Conservation (phyloP, 2,888 invertebrate species). For the Drosophila borealis region DNA sequence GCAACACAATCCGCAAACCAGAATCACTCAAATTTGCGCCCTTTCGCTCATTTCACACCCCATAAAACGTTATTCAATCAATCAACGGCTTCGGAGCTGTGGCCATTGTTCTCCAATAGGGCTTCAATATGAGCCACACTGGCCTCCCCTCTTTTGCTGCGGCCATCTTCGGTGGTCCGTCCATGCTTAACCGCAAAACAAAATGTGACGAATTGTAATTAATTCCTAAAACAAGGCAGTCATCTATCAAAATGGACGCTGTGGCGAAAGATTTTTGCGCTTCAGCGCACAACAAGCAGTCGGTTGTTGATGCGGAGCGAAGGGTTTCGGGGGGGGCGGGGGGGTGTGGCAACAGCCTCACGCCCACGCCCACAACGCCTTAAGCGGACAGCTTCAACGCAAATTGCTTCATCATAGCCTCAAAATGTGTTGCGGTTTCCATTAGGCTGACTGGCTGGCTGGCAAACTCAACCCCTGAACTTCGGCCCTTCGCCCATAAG, state of each 20-base stretch:
- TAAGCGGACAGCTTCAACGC: slow-evolving; percentile 63
- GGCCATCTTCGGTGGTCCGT: slow-evolving; percentile 15
- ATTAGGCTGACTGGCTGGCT: slow-evolving; percentile 62
- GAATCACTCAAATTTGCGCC: slow-evolving; percentile 78
- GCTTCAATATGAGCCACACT: slow-evolving; percentile 17
- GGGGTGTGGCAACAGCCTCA: slow-evolving; percentile 20
- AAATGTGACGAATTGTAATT: slow-evolving; percentile 83
- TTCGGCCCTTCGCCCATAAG: slow-evolving; percentile 2
- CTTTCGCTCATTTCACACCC: slow-evolving; percentile 75
- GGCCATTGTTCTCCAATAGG: slow-evolving; percentile 35
- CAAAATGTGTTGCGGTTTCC: slow-evolving; percentile 78
- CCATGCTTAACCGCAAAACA: slow-evolving; percentile 69
- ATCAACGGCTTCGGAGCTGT: slow-evolving; percentile 61
- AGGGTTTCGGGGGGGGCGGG: background rate
- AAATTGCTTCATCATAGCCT: slow-evolving; percentile 79
- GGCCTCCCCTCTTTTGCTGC: slow-evolving; percentile 11
- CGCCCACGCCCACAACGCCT: slow-evolving; percentile 63
- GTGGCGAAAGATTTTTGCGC: slow-evolving; percentile 74
- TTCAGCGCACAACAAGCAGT: slow-evolving; percentile 60
- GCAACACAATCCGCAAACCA: slow-evolving; percentile 49
- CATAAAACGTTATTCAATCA: slow-evolving; percentile 78
- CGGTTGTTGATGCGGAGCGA: background rate
- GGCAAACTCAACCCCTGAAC: slow-evolving; percentile 1
- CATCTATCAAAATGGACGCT: slow-evolving; percentile 81
- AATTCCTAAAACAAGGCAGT: slow-evolving; percentile 80